Base-by-base conservation (phyloP, 64 coral and sea anemone genomes). In the Pachyseris speciosa region DNA sequence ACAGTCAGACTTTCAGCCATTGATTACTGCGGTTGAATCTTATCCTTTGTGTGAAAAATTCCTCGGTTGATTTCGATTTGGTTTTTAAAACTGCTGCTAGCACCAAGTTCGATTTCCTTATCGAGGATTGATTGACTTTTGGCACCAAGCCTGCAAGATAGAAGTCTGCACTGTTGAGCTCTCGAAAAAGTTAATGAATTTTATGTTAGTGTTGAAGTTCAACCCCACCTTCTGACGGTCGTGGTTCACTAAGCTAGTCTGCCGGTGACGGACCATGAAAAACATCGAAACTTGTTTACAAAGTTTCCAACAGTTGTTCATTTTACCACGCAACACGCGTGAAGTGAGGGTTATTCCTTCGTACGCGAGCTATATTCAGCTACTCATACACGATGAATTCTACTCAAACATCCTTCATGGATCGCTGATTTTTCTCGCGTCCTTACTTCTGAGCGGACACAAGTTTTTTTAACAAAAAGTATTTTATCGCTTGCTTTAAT, bases 401-500 rank as follows among this genome's bases (percentile, higher is more conserved):
- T 9, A 49, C 12, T 24, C 26, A 16, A 57, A 81, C 38, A 81
- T 63, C 10, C 26, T 80, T n/a, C 33, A 37, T 76, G 44, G 43
- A 16, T 29, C 42, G 43, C 10, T 76, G 26, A 5, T 13, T 50
- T 60, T 58, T 12, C 34, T 81, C 17, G 33, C 36, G 55, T 57
- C 34, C 22, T 9, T 25, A 59, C n/a, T 81, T 60, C 20, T 15
- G 30, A 26, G 57, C 19, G 39, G 33, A 36, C 40, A 36, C 9
- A 39, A 37, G 39, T 36, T 39, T 22, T 71, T 51, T 63, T n/a
- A 24, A 38, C 37, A 19, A 37, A 81, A 81, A 34, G 20, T 58
- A 39, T 81, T 81, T 81, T 81, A 81, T 81, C 53, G 27, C 34
- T 63, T 38, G 9, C 39, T 22, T 37, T 15, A 9, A 81, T 63